Percentiles rank a stretch among this genome's conserved stretches.
phyloP scores from a whole-genome alignment of 2,888 invertebrate species.

The Caenorhabditis uteleia region DNA sequence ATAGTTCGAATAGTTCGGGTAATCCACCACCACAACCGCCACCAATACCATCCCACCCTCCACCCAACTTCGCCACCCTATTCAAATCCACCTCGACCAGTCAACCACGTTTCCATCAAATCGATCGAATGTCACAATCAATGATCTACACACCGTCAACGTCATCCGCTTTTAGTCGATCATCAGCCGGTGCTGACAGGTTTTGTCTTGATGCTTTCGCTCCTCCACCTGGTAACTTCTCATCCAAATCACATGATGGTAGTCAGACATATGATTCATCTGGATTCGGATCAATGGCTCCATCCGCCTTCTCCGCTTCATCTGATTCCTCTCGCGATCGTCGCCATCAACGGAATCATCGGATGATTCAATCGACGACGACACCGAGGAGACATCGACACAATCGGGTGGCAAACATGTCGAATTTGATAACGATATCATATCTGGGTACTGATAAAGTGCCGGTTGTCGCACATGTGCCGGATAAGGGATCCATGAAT shows the following conservation, averaged over 20 bases:
- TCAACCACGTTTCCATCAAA: conserved; percentile 17
- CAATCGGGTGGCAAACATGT: too few relatives aligned
- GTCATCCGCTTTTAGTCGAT: not conserved
- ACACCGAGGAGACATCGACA: conserved; percentile 24
- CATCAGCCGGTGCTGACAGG: not conserved
- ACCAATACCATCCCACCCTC: not conserved
- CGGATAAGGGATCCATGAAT: conserved; percentile 45
- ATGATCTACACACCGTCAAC: conserved; percentile 4
- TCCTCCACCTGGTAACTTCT: conserved; percentile 16
- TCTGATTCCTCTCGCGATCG: conserved; percentile 10
- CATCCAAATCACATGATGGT: not conserved
- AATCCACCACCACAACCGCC: not conserved
- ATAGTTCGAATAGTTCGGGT: conserved; percentile 14
- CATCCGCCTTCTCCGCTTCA: conserved; percentile 38
- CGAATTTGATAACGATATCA: conserved; percentile 32
- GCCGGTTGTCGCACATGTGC: conserved; percentile 61
- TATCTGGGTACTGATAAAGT: conserved; percentile 50
- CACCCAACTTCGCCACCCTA: not conserved
- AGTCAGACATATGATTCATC: conserved; percentile 46
- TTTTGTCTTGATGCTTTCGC: conserved; percentile 21
- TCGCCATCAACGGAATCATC: conserved; percentile 1
- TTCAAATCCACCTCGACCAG: not conserved
- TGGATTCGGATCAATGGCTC: conserved; percentile 49
- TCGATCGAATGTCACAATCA: conserved; percentile 32
- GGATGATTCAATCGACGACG: too few relatives aligned